Percentiles rank a stretch among this genome's conserved stretches.
phyloP scores from a whole-genome alignment of 2,113 vertebrate genomes.

The Tyto alba region DNA sequence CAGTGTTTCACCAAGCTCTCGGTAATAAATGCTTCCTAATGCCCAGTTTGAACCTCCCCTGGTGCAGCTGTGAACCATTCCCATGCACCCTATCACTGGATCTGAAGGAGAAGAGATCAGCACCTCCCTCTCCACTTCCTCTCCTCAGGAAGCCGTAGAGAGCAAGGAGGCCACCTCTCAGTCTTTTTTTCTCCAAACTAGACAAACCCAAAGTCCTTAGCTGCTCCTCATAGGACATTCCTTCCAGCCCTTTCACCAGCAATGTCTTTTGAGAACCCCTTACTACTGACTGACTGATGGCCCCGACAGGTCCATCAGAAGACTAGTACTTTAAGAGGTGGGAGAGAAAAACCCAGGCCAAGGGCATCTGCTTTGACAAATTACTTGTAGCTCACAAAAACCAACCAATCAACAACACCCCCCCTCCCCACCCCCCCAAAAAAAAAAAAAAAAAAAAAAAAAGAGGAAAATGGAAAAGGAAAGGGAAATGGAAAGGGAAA shows the following conservation, averaged over 20 bases:
- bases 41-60: not conserved
- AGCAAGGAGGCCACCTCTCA: not conserved
- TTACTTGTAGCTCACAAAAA: not conserved
- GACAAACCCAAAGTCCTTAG: not conserved
- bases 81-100: accelerated
- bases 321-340: not conserved
- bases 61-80: not conserved
- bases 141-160: not conserved
- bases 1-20: not conserved
- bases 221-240: accelerated
- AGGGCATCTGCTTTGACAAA: not conserved
- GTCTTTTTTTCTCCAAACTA: not conserved
- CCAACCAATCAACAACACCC: no score
- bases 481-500: no score
- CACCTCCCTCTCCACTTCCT: not conserved
- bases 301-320: not conserved
- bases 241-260: not conserved
- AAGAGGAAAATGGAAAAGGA: no score
- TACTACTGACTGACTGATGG: no score
- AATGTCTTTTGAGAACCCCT: not conserved
- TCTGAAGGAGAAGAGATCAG: not conserved
- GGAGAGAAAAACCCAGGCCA: not conserved
- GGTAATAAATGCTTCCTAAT: not conserved
- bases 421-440: no score
- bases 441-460: no score